Base-by-base conservation (phyloP, 2,888 invertebrate genomes). In the Yponomeuta plumbellus region DNA sequence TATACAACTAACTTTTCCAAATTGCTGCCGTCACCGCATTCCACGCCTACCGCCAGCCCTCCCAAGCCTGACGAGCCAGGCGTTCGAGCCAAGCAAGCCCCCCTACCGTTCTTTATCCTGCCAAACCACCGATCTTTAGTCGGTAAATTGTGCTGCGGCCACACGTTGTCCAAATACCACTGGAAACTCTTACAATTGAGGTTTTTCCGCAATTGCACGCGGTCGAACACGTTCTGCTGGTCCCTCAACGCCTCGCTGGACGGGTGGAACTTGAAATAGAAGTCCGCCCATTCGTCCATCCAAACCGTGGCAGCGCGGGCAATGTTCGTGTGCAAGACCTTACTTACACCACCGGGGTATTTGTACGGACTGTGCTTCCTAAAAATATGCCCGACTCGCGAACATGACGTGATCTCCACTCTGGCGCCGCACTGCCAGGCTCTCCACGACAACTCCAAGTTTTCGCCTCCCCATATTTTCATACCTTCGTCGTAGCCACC, bases 381-480 rank as follows among this genome's bases (percentile, higher is more conserved):
- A 79, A 98, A 98, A 26, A 98, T 93, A 81, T 98, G 98, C 0
- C 98, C 98, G 0, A 98, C 98, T 78, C 97, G 95, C 0, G 97
- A 97, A 78, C 98, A 98, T 0, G 98, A 97, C 0, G 95, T 96
- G 65, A 98, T 98, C 85, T 98, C 96, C 0, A 98, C 94, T 68
- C 94, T 92, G 0, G 98, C 98, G 0, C 98, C 98, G 75, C 98
- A 98, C 80, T 97, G 97, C 98, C 98, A 98, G 0, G 97, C 97
- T 71, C 99, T 93, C 86, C 99, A 98, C 0, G 99, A 99, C 81
- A 99, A 92, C 86, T 99, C 99, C 52, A 99, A 92, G 85, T 99
- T 99, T 85, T 99, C 99, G 0, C 98, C 99, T 5, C 99, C 99
- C 99, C 99, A 99, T 69, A 99, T 97, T 73, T 95, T 93, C 94